Conservation (phyloP, 2,888 invertebrate genomes). For the Cephus nigrinus region DNA sequence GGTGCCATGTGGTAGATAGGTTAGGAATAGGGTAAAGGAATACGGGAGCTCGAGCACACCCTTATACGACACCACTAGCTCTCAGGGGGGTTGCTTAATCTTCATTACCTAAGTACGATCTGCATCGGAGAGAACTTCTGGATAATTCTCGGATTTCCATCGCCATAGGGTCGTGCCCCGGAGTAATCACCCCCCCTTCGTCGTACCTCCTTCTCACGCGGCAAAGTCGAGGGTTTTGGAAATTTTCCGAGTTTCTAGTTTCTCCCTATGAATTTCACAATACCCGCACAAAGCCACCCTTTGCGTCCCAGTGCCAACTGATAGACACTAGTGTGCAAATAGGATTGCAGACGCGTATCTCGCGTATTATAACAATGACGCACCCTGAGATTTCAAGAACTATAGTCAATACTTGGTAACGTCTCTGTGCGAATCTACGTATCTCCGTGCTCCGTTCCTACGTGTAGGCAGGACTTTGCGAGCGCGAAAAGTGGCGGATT, state of each 20-base stretch:
- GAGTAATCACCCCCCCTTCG: not conserved
- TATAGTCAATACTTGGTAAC: not conserved
- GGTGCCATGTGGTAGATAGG: not conserved
- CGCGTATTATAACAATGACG: not conserved
- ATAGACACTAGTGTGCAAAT: not conserved
- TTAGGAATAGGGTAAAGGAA: not conserved
- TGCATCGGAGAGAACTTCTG: not conserved
- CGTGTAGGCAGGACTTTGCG: not conserved
- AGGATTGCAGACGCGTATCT: not conserved
- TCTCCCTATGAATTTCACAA: not conserved
- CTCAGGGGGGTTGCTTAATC: conserved; percentile 38
- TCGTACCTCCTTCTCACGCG: not conserved
- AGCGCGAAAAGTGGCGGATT: not conserved
- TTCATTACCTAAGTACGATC: conserved; percentile 34
- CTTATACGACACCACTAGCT: not conserved
- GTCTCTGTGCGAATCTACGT: not conserved
- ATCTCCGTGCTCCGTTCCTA: not conserved
- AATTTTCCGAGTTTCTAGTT: not conserved
- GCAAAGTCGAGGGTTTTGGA: not conserved
- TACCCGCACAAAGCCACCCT: not conserved
- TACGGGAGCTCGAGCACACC: not conserved
- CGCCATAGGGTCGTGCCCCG: not conserved
- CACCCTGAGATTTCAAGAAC: not conserved
- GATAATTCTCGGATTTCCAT: conserved; percentile 3
- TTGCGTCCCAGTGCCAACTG: not conserved